Base-by-base conservation (phyloP, 2,888 invertebrate species). In the Drosophila emarginata region DNA sequence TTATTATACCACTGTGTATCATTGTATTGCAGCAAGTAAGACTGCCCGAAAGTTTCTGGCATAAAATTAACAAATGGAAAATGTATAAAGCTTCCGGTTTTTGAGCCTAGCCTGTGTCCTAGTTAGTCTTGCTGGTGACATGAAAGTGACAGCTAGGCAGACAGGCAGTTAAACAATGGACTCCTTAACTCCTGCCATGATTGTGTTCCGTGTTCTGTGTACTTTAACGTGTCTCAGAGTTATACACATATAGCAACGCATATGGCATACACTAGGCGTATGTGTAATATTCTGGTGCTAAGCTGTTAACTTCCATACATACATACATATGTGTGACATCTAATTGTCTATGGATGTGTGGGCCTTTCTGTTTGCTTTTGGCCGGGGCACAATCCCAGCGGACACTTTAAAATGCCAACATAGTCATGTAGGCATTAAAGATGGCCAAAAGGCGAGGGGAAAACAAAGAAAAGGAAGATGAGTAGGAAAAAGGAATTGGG, bases 361-460 rank as follows among this genome's bases (percentile, higher is more conserved):
- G 45, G 40, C 66, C 67, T 53, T 32, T 37, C 54, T 68, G 79
- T 77, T 70, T 76, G 74, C 64, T 72, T 67, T 74, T 66, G 71
- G 66, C 70, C 64, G 66, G 53, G 12, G 58, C 58, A 2, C 56
- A 53, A 53, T 53, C 82, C 82, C 82, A 62, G 51, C 70, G 80
- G 85, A 85, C 82, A 85, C 78, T 87, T 87, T 81, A 84, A 84
- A 86, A 76, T 67, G 80, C 77, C 84, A 60, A 67, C 68, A 21
- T 12, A 72, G 77, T 64, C 73, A 76, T 80, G 74, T 64, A 65
- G 74, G 64, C 67, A 84, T 84, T 84, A 84, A 84, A 84, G 78
- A 75, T 77, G 75, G 67, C 76, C 61, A 68, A 66, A 56, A 57
- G 36, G 26, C 61, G 60, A 64, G 52, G 51, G 51, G 62, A 67